Conservation (phyloP, 2,888 invertebrate species). For the Tethea ocularis region DNA sequence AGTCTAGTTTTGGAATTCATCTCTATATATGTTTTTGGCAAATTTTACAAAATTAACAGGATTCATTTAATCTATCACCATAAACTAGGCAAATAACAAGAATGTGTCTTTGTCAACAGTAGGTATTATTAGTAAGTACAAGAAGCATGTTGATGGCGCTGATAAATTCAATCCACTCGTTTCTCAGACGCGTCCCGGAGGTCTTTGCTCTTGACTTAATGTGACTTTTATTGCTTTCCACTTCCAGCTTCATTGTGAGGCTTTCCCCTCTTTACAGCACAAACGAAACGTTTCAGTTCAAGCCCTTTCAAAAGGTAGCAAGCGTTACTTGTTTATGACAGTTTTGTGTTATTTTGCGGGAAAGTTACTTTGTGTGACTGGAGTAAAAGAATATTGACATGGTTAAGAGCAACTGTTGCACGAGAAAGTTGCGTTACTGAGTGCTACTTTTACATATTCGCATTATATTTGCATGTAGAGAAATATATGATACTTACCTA, state of each 20-base stretch:
- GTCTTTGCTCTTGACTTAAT: slow-evolving; percentile 74
- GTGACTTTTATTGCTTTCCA: slow-evolving; percentile 76
- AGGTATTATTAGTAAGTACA: neutral
- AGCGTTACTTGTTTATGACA: slow-evolving; percentile 39
- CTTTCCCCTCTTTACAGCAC: slow-evolving; percentile 48
- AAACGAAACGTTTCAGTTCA: slow-evolving; percentile 49
- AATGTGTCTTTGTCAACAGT: neutral
- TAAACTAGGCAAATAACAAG: neutral
- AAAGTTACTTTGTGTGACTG: slow-evolving; percentile 10
- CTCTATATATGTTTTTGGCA: no score
- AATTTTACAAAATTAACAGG: no score
- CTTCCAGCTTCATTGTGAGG: slow-evolving; percentile 64
- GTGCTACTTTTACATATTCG: no score
- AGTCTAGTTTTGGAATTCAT: no score
- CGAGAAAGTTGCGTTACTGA: neutral
- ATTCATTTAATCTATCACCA: no score
- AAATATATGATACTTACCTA: no score
- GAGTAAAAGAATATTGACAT: neutral
- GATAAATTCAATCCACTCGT: slow-evolving; percentile 57
- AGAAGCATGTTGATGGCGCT: slow-evolving; percentile 35
- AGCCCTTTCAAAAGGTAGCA: slow-evolving; percentile 27
- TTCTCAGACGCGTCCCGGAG: slow-evolving; percentile 43
- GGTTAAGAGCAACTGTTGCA: neutral
- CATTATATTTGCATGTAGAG: no score
- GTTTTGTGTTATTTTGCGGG: slow-evolving; percentile 35